Conservation (phyloP, 1,140 invertebrate genomes). For the Hetaerina americana region DNA sequence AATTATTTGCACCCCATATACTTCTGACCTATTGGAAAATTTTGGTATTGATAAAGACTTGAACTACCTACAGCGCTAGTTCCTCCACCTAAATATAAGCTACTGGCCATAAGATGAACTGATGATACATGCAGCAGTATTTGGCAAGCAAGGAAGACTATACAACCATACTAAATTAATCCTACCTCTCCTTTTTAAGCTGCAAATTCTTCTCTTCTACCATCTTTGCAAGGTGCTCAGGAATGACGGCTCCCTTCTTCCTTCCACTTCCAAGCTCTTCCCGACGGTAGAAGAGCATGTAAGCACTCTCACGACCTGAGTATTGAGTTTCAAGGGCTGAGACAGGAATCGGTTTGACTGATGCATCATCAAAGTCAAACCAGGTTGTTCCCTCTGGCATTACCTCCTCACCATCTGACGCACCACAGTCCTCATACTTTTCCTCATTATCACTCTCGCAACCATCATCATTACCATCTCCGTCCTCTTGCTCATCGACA, state of each 20-base stretch:
- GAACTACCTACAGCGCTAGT: too few relatives aligned
- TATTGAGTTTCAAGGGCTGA: background rate
- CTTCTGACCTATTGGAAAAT: too few relatives aligned
- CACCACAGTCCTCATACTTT: background rate
- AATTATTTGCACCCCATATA: too few relatives aligned
- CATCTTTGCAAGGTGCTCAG: slow-evolving; percentile 1
- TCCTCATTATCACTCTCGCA: background rate
- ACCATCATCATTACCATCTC: background rate
- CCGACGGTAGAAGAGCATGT: slow-evolving; percentile 6
- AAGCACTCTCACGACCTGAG: background rate
- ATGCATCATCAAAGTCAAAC: slow-evolving; percentile 7
- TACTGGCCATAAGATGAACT: too few relatives aligned
- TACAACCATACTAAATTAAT: too few relatives aligned
- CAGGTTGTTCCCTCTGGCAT: background rate
- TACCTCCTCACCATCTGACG: background rate
- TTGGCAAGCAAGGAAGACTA: too few relatives aligned
- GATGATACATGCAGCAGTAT: too few relatives aligned
- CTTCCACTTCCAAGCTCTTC: background rate
- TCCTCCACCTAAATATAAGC: too few relatives aligned
- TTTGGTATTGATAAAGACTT: too few relatives aligned
- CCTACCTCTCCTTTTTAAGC: slow-evolving; percentile 1
- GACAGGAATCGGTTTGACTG: background rate
- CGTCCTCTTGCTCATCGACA: background rate
- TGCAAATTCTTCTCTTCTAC: background rate
- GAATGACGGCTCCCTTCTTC: background rate